These are phyloP conservation scores for Neogobius melanostomus DNA, from an alignment of 2,113 vertebrate genomes.

Conservation along the genomic window DNA sequence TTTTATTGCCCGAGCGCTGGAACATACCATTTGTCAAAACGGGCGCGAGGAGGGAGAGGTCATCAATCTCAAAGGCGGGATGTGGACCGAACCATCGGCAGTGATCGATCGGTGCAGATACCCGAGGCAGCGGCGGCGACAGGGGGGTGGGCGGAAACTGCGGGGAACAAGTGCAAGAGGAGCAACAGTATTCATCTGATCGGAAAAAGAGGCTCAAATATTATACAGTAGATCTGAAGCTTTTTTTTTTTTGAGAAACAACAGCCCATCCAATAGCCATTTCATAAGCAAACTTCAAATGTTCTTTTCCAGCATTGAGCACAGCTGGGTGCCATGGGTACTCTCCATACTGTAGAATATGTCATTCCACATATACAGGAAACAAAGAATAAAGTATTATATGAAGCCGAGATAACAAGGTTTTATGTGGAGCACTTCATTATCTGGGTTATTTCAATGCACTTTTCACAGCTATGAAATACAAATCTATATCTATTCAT, in stretches of 20 bases:
- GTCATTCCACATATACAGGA: neutral
- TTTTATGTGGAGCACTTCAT: neutral
- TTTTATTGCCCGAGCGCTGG: constrained; percentile 23
- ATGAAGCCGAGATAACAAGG: neutral
- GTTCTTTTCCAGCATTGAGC: neutral
- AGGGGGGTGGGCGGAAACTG: neutral
- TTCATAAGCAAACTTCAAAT: neutral
- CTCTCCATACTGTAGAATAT: no score
- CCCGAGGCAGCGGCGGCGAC: neutral
- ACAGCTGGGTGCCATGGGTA: neutral
- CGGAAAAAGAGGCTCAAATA: neutral
- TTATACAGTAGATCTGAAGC: neutral
- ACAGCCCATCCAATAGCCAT: neutral
- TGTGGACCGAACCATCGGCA: constrained; percentile 29
- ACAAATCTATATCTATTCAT: neutral
- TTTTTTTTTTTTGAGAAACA: neutral
- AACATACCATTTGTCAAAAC: constrained; percentile 34
- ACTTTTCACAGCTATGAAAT: neutral
- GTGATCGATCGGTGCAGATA: constrained; percentile 52
- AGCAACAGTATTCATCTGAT: neutral
- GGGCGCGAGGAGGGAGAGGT: constrained; percentile 26
- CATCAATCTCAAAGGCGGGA: constrained; percentile 52
- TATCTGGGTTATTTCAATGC: neutral
- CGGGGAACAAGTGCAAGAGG: neutral
- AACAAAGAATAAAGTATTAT: neutral